phyloP scores from a whole-genome alignment of 2,797 vertebrate genomes.

The Onychomys torridus region DNA sequence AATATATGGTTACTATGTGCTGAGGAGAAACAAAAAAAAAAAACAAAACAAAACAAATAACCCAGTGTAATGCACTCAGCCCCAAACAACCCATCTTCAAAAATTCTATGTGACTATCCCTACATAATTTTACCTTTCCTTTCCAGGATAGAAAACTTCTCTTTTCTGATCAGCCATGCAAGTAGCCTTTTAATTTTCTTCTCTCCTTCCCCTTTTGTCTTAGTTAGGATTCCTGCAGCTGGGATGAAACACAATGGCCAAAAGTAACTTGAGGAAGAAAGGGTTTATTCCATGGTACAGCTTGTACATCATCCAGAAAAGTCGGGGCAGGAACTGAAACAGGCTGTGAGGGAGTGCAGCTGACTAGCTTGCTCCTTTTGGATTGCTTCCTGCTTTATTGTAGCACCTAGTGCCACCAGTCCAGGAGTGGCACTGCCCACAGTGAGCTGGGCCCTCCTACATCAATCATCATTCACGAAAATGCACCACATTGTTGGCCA shows the following conservation, averaged over 20 bases:
- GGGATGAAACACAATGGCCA: background rate
- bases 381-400: background rate
- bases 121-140: background rate
- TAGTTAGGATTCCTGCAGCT: background rate
- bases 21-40: too few relatives aligned
- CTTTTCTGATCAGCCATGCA: background rate
- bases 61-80: background rate
- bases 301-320: background rate
- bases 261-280: background rate
- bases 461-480: background rate
- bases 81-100: background rate
- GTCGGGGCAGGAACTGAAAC: background rate
- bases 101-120: background rate
- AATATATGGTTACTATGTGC: background rate
- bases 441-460: background rate
- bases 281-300: background rate
- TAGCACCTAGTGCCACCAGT: background rate
- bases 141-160: conserved; percentile 9
- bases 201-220: background rate
- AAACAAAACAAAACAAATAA: background rate
- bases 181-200: background rate
- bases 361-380: background rate
- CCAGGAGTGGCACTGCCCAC: background rate
- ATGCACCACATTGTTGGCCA: background rate
- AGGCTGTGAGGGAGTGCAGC: background rate